phyloP scores from a whole-genome alignment of 2,113 vertebrate species.

The Eulemur rufifrons region DNA sequence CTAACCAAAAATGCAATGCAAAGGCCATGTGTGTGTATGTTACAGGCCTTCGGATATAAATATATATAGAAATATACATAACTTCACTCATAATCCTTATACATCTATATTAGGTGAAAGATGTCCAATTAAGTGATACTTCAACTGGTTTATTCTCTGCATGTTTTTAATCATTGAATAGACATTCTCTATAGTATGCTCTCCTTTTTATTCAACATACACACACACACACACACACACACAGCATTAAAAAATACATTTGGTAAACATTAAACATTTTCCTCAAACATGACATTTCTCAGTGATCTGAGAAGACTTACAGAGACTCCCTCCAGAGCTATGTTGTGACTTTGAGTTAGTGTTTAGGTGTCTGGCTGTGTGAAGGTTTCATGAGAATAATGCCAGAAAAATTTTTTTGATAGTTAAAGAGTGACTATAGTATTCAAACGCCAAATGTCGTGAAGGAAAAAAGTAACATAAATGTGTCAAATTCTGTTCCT shows the following conservation, averaged over 20 bases:
- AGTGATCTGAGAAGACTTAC: not conserved
- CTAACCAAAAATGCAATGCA: not conserved
- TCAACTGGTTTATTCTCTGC: not conserved
- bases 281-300: not conserved
- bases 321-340: not conserved
- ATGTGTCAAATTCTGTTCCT: not conserved
- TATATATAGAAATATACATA: not conserved
- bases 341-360: not conserved
- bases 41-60: not conserved
- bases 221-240: not conserved
- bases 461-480: not conserved
- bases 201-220: not conserved
- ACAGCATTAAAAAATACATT: not conserved
- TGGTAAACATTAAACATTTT: not conserved
- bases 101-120: not conserved
- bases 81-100: not conserved
- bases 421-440: not conserved
- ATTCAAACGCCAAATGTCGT: not conserved
- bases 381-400: not conserved
- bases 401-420: not conserved
- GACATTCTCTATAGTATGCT: not conserved
- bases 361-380: not conserved
- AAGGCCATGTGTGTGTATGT: not conserved
- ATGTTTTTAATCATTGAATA: not conserved
- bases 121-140: not conserved